Evolutionary conservation across 2,888 invertebrate genomes (phyloP).

Genomic region (Priocnemis perturbator): DNA sequence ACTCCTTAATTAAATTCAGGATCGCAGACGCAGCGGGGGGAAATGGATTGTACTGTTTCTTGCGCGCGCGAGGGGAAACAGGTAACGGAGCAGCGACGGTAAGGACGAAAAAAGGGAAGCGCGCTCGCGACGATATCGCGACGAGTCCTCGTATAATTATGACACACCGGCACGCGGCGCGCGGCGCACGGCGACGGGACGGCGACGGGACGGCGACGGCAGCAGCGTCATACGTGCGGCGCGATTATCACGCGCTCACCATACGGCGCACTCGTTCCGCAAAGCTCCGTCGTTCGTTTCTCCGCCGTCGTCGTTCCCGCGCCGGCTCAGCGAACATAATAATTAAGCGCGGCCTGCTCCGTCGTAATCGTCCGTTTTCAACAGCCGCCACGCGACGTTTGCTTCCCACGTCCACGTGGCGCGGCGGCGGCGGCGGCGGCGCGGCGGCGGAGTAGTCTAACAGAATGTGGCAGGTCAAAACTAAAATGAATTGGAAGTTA

Average conservation of each 20-base stretch:
- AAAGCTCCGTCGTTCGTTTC: background rate
- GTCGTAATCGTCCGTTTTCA: background rate
- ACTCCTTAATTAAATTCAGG: constrained; percentile 40
- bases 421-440: constrained; percentile 1
- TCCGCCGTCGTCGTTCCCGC: background rate
- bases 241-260: too few species aligned
- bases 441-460: constrained; percentile 10
- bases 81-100: background rate
- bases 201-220: too few species aligned
- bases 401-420: constrained; percentile 27
- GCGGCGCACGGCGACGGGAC: too few species aligned
- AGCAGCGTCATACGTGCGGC: too few species aligned
- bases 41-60: constrained; percentile 31
- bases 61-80: background rate
- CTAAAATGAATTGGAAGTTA: constrained; percentile 32
- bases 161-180: too few species aligned
- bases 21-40: constrained; percentile 25
- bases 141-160: background rate
- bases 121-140: constrained; percentile 10
- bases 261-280: too few species aligned
- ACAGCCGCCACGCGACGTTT: constrained; percentile 23
- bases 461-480: constrained; percentile 25
- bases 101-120: background rate
- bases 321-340: too few species aligned
- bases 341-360: too few species aligned